Percentiles rank a stretch among this genome's conserved stretches.
phyloP scores from a whole-genome alignment of 1,140 invertebrate species.

The Drosophila melanica region DNA sequence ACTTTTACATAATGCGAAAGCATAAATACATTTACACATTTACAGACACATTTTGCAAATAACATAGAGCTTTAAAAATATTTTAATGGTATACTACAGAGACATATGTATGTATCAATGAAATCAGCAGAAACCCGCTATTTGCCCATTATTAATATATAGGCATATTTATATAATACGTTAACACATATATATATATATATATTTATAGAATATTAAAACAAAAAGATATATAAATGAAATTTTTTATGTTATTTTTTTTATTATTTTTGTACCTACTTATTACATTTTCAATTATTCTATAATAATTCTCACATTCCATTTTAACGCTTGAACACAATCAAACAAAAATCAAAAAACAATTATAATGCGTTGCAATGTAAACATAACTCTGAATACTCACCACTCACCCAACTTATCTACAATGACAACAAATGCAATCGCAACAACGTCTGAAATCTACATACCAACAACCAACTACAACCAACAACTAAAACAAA shows the following conservation, averaged over 20 bases:
- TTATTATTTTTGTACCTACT: constrained; percentile 52
- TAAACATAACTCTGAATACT: constrained; percentile 69
- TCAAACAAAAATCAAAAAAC: constrained; percentile 48
- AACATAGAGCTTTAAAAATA: constrained; percentile 70
- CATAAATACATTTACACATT: constrained; percentile 29
- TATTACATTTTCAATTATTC: constrained; percentile 70
- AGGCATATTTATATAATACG: constrained; percentile 40
- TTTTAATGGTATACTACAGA: constrained; percentile 59
- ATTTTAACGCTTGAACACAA: constrained; percentile 69
- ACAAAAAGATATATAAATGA: constrained; percentile 13
- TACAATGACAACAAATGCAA: constrained; percentile 40
- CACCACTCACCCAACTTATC: constrained; percentile 74
- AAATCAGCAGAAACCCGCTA: constrained; percentile 40
- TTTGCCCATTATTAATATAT: constrained; percentile 48
- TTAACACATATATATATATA: constrained; percentile 15
- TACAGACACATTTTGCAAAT: constrained; percentile 34
- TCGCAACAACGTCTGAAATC: constrained; percentile 39
- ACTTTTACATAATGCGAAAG: constrained; percentile 54
- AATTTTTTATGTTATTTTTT: constrained; percentile 18
- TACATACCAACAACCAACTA: constrained; percentile 21
- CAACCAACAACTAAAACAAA: constrained; percentile 17
- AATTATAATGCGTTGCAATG: constrained; percentile 76
- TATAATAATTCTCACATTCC: constrained; percentile 78
- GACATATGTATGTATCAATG: constrained; percentile 39
- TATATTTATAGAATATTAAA: constrained; percentile 6